These are phyloP conservation scores for Helarctos malayanus DNA, from an alignment of 2,797 vertebrate species.

Conservation along the genomic window DNA sequence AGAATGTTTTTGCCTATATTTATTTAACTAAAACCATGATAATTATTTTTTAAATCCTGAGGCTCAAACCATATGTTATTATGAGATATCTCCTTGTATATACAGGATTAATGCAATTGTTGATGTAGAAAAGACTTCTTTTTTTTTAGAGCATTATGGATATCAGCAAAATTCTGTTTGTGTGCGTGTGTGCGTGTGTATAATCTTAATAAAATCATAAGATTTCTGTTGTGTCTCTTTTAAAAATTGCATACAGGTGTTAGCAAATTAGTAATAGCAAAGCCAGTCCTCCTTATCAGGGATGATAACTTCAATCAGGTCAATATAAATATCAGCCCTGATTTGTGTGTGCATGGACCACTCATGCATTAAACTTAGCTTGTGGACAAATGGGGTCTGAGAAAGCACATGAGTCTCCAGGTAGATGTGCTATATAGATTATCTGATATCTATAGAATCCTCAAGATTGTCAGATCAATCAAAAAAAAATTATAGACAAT, in stretches of 20 bases:
- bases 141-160: background rate
- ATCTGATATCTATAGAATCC: background rate
- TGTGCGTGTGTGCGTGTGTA: background rate
- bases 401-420: background rate
- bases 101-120: background rate
- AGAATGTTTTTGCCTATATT: background rate
- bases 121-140: background rate
- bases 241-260: background rate
- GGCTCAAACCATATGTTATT: background rate
- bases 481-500: background rate
- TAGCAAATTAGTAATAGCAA: conserved; percentile 14
- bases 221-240: background rate
- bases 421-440: background rate
- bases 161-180: background rate
- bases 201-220: background rate
- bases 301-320: background rate
- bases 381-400: background rate
- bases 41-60: conserved; percentile 43
- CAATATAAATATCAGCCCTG: background rate
- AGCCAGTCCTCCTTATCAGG: background rate
- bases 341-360: background rate
- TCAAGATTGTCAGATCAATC: background rate
- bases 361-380: background rate
- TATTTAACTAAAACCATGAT: background rate
- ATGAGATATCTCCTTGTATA: background rate